Conservation (phyloP, 2,888 invertebrate genomes). For the Lasioglossum figueresi region DNA sequence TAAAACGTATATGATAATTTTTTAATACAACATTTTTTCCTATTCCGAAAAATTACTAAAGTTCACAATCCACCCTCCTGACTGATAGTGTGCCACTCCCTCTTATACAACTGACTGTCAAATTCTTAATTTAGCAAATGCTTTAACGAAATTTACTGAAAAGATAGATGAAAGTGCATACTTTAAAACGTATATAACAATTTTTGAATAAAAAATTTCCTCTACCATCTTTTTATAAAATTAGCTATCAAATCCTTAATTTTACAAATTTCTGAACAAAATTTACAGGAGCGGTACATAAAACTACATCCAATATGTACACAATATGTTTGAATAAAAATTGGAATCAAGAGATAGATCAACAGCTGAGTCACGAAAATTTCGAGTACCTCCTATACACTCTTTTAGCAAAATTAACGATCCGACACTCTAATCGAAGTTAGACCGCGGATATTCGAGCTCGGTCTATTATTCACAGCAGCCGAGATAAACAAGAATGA, state of each 20-base stretch:
- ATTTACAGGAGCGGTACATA: not conserved
- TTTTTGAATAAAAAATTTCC: no score
- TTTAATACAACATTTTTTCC: not conserved
- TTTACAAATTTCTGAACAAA: not conserved
- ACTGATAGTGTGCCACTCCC: no score
- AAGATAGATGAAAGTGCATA: no score
- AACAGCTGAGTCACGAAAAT: not conserved
- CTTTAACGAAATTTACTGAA: no score
- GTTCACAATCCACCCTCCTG: no score
- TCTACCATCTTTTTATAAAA: no score
- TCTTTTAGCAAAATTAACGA: not conserved
- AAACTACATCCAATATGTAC: not conserved
- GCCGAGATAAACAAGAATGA: not conserved
- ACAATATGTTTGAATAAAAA: not conserved
- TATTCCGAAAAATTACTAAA: fast-evolving
- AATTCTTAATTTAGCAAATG: not conserved
- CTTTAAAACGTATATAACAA: no score
- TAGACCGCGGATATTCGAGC: not conserved
- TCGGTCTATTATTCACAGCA: not conserved
- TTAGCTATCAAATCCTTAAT: not conserved
- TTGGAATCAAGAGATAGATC: not conserved
- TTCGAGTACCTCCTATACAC: not conserved
- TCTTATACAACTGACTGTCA: not conserved
- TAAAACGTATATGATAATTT: no score
- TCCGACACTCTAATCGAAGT: not conserved